Conservation (phyloP, 92 coral and sea anemone species). For the Phenganax subtilis region DNA sequence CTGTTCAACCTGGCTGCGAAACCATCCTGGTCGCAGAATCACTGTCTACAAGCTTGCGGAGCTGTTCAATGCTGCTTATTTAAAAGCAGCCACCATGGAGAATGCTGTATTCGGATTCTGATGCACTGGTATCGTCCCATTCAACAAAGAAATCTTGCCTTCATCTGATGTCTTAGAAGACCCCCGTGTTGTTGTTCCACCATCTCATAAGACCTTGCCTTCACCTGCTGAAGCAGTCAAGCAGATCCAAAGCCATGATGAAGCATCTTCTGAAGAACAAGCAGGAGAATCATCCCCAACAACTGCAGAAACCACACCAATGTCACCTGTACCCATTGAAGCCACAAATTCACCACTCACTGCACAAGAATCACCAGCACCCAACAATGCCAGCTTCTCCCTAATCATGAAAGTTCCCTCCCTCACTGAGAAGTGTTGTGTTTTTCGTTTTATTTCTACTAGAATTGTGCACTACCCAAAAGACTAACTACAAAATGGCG, state of each 20-base stretch:
- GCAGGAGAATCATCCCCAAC: not conserved
- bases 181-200: not conserved
- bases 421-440: constrained; percentile 3
- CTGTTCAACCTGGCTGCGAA: constrained; percentile 32
- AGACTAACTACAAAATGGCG: too few relatives aligned
- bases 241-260: not conserved
- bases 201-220: not conserved
- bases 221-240: not conserved
- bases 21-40: constrained; percentile 32
- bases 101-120: constrained; percentile 20
- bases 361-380: not conserved
- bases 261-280: not conserved
- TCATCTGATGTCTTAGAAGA: constrained; percentile 13
- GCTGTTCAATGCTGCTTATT: constrained; percentile 24
- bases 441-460: too few relatives aligned
- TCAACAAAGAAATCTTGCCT: constrained; percentile 10
- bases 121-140: constrained; percentile 36
- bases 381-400: not conserved
- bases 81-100: constrained; percentile 36
- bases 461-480: too few relatives aligned
- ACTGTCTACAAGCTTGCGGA: constrained; percentile 23
- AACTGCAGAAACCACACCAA: not conserved
- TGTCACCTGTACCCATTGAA: not conserved
- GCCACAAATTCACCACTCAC: not conserved
- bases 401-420: constrained; percentile 6